phyloP scores from a whole-genome alignment of 2,797 vertebrate species.

The Pachyuromys duprasi region DNA sequence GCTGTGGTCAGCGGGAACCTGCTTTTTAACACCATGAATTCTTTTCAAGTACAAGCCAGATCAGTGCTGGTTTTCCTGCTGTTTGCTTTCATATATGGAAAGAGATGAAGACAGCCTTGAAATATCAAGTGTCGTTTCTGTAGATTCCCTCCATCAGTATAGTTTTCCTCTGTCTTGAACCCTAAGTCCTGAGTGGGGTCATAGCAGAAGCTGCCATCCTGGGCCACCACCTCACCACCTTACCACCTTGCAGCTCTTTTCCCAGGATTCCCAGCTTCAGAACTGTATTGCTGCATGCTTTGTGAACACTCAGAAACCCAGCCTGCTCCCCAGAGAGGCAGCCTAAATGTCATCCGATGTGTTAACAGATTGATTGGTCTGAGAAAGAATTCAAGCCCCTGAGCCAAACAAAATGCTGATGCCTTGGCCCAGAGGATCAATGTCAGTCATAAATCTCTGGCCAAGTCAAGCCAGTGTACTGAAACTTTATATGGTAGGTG shows the following conservation, averaged over 20 bases:
- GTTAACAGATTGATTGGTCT: conserved; percentile 26
- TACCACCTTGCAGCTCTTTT: background rate
- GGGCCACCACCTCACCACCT: background rate
- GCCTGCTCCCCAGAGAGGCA: background rate
- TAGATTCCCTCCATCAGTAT: background rate
- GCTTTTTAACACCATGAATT: conserved; percentile 53
- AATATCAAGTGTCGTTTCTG: background rate
- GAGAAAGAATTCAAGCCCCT: conserved; percentile 20
- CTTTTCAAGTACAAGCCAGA: conserved; percentile 55
- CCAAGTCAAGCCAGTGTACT: background rate
- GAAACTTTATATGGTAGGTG: background rate
- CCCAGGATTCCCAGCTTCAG: background rate
- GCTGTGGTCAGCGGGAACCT: conserved; percentile 3
- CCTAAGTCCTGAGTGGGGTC: background rate
- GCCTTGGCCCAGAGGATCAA: background rate
- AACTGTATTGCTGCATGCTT: background rate
- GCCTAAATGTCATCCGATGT: conserved; percentile 45
- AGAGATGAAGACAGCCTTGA: background rate
- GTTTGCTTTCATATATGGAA: background rate
- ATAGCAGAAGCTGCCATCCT: background rate
- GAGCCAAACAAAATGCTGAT: conserved; percentile 56
- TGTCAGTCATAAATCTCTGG: conserved; percentile 56
- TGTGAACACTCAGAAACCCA: background rate
- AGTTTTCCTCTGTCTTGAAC: background rate
- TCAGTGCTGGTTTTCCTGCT: background rate